Conservation (phyloP, 2,888 invertebrate species). For the Melinopterus prodromus region DNA sequence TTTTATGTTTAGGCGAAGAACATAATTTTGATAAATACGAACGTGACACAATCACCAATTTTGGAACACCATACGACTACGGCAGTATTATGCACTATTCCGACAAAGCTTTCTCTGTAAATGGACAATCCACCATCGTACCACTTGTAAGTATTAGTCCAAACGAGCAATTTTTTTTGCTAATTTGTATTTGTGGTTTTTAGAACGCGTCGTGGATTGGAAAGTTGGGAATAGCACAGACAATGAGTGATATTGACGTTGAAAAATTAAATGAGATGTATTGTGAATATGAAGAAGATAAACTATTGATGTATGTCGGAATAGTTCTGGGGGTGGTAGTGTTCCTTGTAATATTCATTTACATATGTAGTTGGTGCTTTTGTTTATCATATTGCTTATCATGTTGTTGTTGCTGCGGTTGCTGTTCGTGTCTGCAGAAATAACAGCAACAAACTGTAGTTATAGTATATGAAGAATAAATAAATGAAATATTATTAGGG, state of each 20-base stretch:
- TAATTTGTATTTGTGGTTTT: constrained; percentile 9
- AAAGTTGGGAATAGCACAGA: constrained; percentile 65
- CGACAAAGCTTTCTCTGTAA: constrained; percentile 71
- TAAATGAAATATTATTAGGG: too few relatives aligned
- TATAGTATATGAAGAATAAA: too few relatives aligned
- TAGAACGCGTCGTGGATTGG: constrained; percentile 55
- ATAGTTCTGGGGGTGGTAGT: neutral
- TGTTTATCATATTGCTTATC: neutral
- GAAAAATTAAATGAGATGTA: constrained; percentile 69
- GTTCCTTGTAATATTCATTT: neutral
- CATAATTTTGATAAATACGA: constrained; percentile 74
- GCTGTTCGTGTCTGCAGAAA: neutral
- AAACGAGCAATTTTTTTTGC: neutral
- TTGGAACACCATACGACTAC: constrained; percentile 75
- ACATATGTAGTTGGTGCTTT: neutral
- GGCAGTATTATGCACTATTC: constrained; percentile 79
- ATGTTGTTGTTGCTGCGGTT: neutral
- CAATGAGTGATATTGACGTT: constrained; percentile 67
- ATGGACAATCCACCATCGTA: constrained; percentile 72
- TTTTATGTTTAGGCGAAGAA: constrained; percentile 59
- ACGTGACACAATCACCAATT: constrained; percentile 70
- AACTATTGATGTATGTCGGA: neutral
- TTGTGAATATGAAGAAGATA: constrained; percentile 35
- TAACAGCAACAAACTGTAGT: too few relatives aligned
- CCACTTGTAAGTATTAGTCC: constrained; percentile 59